Base-by-base conservation (phyloP, 1,140 invertebrate species). In the Bombus impatiens region DNA sequence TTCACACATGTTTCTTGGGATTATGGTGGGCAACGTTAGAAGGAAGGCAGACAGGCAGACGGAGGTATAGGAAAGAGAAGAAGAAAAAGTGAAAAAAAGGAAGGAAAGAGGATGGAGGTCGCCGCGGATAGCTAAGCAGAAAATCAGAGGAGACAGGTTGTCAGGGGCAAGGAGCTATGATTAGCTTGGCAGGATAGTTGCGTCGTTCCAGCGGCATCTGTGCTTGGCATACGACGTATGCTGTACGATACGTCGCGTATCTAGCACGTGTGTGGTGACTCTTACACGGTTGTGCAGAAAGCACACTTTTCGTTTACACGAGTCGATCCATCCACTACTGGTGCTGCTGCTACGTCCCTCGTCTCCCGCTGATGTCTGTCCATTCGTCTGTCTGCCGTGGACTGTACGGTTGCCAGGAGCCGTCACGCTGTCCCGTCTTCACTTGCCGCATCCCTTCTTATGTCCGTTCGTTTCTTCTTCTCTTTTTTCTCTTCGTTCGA, bases 81-180 rank as follows among this genome's bases (percentile, higher is more conserved):
- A 82, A 37, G 53, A 59, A 62, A 59, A 44, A 37, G 32, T 8
- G 12, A n/a, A 15, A 42, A 53, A 78, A 44, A 68, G 84, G 44
- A 67, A 68, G 35, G 62, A 59, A 37, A 82, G 86, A 87, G 67
- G 75, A 78, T 78, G 86, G 80, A 89, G 87, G 87, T 89, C 79
- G 88, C 87, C 75, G 88, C 86, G 88, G 93, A 94, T 90, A 91
- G 92, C 88, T 93, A 93, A 92, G 93, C 94, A 92, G 92, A 94
- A 95, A 95, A 95, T 94, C 93, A 91, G 92, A 94, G 94, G 94
- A 95, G 94, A 95, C 95, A 95, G 95, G 94, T 95, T 95, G 95
- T 95, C 95, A 95, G 92, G 76, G 78, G 91, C 91, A 88, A 82
- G 88, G 79, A 88, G 94, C 94, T 95, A 95, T 95, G 94, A 95